Conservation (phyloP, 2,888 invertebrate genomes). For the Disparrhopalites patrizii region DNA sequence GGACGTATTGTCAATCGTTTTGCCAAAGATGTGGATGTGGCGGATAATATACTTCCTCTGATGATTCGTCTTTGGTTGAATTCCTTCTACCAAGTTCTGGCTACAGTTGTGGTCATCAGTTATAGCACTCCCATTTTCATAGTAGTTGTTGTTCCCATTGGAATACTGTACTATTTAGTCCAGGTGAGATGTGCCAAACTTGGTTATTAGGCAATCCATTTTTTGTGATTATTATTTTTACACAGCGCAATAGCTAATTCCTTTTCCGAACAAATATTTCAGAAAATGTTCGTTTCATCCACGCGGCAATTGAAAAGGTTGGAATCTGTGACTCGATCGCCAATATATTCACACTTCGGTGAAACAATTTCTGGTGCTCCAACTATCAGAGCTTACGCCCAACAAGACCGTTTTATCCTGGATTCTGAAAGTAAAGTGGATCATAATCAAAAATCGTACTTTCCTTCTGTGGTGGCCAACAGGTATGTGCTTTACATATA, state of each 20-base stretch:
- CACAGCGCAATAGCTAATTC: background rate
- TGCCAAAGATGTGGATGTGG: conserved; percentile 38
- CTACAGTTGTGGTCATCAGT: conserved; percentile 58
- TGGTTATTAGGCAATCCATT: background rate
- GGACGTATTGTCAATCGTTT: conserved; percentile 53
- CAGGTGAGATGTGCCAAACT: conserved; percentile 48
- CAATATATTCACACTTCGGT: conserved; percentile 58
- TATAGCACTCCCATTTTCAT: conserved; percentile 79
- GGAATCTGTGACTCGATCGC: conserved; percentile 57
- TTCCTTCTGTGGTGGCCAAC: conserved; percentile 43
- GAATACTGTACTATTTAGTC: conserved; percentile 60
- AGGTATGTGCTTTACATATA: conserved; percentile 20
- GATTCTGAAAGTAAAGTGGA: conserved; percentile 56
- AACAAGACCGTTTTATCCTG: conserved; percentile 51
- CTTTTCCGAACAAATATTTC: conserved; percentile 18
- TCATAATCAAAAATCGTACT: conserved; percentile 51
- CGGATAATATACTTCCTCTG: conserved; percentile 37
- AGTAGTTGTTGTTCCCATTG: conserved; percentile 74
- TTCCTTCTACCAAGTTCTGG: conserved; percentile 63
- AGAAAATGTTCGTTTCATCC: conserved; percentile 57
- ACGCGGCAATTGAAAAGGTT: conserved; percentile 58
- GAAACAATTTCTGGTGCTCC: conserved; percentile 55
- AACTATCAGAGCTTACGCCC: conserved; percentile 50
- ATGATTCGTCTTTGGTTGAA: conserved; percentile 43
- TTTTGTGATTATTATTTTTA: background rate